These are phyloP conservation scores for Pseudomyrmex pallidus DNA, from an alignment of 1,140 invertebrate species.

Conservation along the genomic window DNA sequence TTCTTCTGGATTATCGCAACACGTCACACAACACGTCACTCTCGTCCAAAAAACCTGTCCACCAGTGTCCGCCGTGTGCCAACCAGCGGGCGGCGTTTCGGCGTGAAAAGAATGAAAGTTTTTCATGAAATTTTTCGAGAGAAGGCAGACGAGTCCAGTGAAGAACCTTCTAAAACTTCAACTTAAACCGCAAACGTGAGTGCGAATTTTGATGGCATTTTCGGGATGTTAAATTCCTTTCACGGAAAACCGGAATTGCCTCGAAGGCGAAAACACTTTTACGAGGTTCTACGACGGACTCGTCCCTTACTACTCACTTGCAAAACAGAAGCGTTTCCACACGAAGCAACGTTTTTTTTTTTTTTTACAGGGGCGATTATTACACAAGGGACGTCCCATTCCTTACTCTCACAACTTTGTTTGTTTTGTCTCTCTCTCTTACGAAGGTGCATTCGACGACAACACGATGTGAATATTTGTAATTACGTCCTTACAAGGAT, in stretches of 20 bases:
- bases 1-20: constrained; percentile 42
- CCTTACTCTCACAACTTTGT: constrained; percentile 52
- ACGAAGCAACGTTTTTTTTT: constrained; percentile 61
- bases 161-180: constrained; percentile 40
- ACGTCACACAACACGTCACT: not conserved
- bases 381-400: constrained; percentile 62
- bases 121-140: constrained; percentile 64
- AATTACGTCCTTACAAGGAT: constrained; percentile 57
- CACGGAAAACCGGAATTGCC: not conserved
- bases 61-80: not conserved
- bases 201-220: not conserved
- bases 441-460: constrained; percentile 61
- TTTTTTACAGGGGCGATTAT: constrained; percentile 56
- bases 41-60: constrained; percentile 25
- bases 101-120: constrained; percentile 61
- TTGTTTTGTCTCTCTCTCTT: constrained; percentile 21
- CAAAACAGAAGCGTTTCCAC: constrained; percentile 69
- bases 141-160: constrained; percentile 19
- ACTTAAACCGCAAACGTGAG: constrained; percentile 13
- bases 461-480: constrained; percentile 57
- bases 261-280: not conserved
- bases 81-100: constrained; percentile 48
- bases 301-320: constrained; percentile 26
- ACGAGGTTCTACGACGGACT: constrained; percentile 30
- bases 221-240: not conserved